Base-by-base conservation (phyloP, 2,888 invertebrate species). In the Eucera pruinosa region DNA sequence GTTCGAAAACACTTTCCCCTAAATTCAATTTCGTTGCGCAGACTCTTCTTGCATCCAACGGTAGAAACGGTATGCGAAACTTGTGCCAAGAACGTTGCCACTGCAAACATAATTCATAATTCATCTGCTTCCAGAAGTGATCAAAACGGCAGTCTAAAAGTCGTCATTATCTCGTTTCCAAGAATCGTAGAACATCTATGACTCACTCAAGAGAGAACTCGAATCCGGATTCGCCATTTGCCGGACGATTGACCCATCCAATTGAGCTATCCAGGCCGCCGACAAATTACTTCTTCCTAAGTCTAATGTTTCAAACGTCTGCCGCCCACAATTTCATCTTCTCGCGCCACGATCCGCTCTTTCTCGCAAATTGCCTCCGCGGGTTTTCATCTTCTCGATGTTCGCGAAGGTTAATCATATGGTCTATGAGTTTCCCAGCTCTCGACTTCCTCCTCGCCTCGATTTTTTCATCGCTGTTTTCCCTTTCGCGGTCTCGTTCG, bases 281-380 rank as follows among this genome's bases (percentile, higher is more conserved):
- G 67, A 60, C 67, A 68, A 68, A 60, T 58, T 60, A 33, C 67
- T 68, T 50, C 67, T 50, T 60, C 41, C 50, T 33, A 33, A 30
- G 25, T 50, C 41, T 41, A 41, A 61, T 18, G 15, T 47, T 50
- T 50, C 60, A 61, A 68, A 61, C 48, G 50, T 23, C 68, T 9
- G 39, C 68, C 68, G 61, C 68, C 68, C 36, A 68, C 68, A 50
- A 60, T 68, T 50, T 68, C 68, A 50, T 68, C 61, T n/a, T n/a
- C n/a, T 30, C 48, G 20, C 27, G 15, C 36, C 18, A 20, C 57
- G 39, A 20, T 25, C 23, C 15, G 25, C 18, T 18, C 15, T 20
- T 15, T 27, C 64, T 41, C 25, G 39, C 54, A 54, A 65, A 65
- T 65, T 65, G 30, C 54, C 39, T 58, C 57, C 45, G 30, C 9